Percentiles rank a stretch among this genome's conserved stretches.
Conservation (phyloP, 1,140 invertebrate genomes). For the Mya arenaria region DNA sequence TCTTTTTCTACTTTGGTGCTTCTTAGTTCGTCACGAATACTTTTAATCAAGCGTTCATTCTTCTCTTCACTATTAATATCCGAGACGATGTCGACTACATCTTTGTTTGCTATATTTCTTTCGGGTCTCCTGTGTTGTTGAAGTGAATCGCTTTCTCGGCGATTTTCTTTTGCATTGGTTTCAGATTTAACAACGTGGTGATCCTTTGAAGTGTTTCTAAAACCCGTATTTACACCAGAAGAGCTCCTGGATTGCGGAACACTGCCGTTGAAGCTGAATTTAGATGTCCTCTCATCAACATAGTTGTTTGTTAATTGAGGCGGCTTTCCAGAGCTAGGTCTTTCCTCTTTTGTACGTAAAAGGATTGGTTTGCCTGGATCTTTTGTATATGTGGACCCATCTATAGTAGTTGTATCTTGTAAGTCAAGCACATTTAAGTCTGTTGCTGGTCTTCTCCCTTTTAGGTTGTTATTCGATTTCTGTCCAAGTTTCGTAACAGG, state of each 20-base stretch:
- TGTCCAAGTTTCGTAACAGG: no score
- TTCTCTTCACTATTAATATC: slow-evolving; percentile 52
- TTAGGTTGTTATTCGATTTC: no score
- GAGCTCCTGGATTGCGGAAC: not conserved
- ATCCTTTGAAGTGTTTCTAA: no score
- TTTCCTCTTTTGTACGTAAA: slow-evolving; percentile 25
- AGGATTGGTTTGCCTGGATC: slow-evolving; percentile 19
- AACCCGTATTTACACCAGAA: no score
- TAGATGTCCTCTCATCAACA: not conserved
- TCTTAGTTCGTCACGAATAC: slow-evolving; percentile 56
- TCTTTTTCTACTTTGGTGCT: slow-evolving; percentile 70
- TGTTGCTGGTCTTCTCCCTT: slow-evolving; percentile 25
- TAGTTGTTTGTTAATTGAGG: not conserved
- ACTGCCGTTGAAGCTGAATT: not conserved
- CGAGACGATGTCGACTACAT: slow-evolving; percentile 61
- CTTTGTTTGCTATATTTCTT: slow-evolving; percentile 48
- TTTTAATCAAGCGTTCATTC: slow-evolving; percentile 57
- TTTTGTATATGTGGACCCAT: not conserved
- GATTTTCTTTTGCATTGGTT: no score
- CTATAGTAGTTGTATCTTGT: not conserved
- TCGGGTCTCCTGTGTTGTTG: slow-evolving; percentile 17
- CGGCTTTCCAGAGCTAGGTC: not conserved
- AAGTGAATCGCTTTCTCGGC: not conserved
- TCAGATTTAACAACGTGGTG: no score
- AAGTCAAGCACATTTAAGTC: not conserved